These are phyloP conservation scores for Pangasius djambal DNA, from an alignment of 2,797 vertebrate genomes.

Conservation along the genomic window DNA sequence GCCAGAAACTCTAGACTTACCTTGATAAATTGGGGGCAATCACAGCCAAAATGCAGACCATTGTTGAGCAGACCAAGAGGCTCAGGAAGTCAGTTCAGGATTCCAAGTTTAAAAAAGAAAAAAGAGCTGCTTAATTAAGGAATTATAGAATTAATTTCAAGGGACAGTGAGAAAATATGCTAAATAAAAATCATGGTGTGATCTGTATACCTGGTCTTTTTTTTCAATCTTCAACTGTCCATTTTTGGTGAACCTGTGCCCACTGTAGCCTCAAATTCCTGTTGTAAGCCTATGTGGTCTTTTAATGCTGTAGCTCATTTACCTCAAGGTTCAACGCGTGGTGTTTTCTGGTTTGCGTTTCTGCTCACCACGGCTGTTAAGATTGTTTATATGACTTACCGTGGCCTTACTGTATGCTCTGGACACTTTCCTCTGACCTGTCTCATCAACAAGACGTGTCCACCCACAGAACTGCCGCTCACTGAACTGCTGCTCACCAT, in stretches of 20 bases:
- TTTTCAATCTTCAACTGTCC: background rate
- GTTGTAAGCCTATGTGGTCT: background rate
- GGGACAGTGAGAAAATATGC: background rate
- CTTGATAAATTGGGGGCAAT: conserved; percentile 2
- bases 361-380: background rate
- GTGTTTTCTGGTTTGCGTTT: background rate
- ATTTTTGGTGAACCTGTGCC: background rate
- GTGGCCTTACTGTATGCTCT: background rate
- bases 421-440: background rate
- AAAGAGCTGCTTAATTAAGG: background rate
- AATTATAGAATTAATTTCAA: background rate
- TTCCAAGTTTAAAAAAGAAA: background rate
- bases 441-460: background rate
- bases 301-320: background rate
- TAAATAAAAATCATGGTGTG: background rate
- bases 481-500: background rate
- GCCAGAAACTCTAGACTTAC: background rate
- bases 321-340: background rate
- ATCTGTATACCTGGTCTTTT: background rate
- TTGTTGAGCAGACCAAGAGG: background rate
- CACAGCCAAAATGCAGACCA: background rate
- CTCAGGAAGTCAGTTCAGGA: conserved; percentile 3
- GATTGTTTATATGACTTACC: background rate
- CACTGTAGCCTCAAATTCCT: background rate
- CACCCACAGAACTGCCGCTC: background rate